phyloP scores from a whole-genome alignment of 1,140 invertebrate species.

The Diachasmimorpha longicaudata region DNA sequence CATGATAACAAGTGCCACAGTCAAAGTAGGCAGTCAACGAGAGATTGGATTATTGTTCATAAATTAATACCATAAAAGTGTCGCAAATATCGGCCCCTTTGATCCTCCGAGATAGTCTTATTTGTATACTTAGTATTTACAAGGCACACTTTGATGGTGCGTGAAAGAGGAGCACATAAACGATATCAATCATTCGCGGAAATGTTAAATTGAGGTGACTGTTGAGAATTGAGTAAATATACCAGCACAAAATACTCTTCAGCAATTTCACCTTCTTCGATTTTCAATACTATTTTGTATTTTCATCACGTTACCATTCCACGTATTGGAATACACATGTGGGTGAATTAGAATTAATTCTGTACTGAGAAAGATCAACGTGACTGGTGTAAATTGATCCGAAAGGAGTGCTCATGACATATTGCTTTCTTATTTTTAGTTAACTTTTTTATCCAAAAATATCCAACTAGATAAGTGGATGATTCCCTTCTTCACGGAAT shows the following conservation, averaged over 20 bases:
- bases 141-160: constrained; percentile 23
- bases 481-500: too few species aligned
- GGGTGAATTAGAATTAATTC: neutral
- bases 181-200: neutral
- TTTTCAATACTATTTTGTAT: neutral
- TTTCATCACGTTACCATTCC: neutral
- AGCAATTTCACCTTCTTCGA: neutral
- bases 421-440: too few species aligned
- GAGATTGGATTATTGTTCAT: constrained; percentile 50
- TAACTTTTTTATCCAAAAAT: too few species aligned
- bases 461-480: too few species aligned
- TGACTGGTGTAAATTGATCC: constrained; percentile 26
- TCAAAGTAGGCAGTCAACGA: constrained; percentile 35
- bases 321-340: neutral
- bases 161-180: neutral
- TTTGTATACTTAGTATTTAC: constrained; percentile 47
- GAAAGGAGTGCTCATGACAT: neutral
- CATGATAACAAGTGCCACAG: constrained; percentile 43
- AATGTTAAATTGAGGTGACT: neutral
- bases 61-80: constrained; percentile 58
- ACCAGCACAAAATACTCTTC: neutral
- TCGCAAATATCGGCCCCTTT: constrained; percentile 50
- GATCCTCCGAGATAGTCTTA: constrained; percentile 45
- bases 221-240: neutral
- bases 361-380: constrained; percentile 24